phyloP scores from a whole-genome alignment of 1,140 invertebrate species.

The Hylaeus volcanicus region DNA sequence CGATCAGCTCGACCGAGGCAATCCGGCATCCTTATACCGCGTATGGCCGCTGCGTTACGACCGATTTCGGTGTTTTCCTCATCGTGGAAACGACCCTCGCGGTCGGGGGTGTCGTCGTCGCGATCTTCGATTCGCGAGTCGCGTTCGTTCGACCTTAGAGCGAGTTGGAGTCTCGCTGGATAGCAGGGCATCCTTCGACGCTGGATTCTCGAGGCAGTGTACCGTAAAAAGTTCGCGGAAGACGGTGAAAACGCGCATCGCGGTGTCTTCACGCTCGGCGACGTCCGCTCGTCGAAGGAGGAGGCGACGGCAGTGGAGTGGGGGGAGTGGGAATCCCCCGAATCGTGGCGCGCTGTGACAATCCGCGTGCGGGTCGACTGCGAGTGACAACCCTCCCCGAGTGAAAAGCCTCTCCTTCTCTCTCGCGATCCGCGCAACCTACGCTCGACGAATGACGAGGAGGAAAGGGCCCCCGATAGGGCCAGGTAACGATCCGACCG shows the following conservation, averaged over 20 bases:
- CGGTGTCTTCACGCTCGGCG: constrained; percentile 58
- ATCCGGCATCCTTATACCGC: constrained; percentile 70
- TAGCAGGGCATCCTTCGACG: not conserved
- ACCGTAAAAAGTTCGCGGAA: constrained; percentile 58
- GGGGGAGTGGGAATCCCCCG: not conserved
- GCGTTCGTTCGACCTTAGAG: not conserved
- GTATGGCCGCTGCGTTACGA: constrained; percentile 67
- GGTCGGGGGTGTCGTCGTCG: constrained; percentile 15
- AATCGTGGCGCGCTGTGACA: constrained; percentile 34
- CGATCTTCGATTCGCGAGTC: constrained; percentile 2
- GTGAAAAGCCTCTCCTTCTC: not conserved
- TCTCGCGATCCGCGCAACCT: constrained; percentile 2
- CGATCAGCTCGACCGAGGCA: constrained; percentile 76
- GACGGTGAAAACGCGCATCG: constrained; percentile 56
- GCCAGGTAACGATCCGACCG: constrained; percentile 59
- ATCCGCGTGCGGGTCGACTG: not conserved
- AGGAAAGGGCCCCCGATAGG: constrained; percentile 38
- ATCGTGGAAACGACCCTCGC: not conserved
- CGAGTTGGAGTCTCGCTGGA: too few species aligned
- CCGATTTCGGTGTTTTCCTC: constrained; percentile 39
- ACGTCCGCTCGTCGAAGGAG: constrained; percentile 38
- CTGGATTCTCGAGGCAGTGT: constrained; percentile 51
- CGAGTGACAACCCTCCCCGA: constrained; percentile 41
- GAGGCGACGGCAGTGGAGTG: constrained; percentile 4
- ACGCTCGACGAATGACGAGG: constrained; percentile 44